Conservation (phyloP, 2,797 vertebrate genomes). For the Gorsachius magnificus region DNA sequence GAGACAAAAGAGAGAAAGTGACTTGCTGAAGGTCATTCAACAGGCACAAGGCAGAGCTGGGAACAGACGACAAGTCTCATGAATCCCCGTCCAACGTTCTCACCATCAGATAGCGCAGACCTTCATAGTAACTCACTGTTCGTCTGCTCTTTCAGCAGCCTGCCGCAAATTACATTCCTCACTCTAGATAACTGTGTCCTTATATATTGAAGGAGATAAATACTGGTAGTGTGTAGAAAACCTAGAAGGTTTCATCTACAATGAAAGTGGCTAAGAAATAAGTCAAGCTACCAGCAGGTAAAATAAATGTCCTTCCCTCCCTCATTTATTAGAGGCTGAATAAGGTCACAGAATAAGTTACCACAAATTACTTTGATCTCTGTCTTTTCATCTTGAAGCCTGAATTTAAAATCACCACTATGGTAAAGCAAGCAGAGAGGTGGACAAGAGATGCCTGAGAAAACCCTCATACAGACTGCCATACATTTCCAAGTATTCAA, state of each 20-base stretch:
- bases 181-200: not conserved
- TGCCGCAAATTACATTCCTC: slow-evolving; percentile 16
- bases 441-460: not conserved
- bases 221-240: not conserved
- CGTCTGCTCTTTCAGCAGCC: not conserved
- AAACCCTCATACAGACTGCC: not conserved
- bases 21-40: slow-evolving; percentile 47
- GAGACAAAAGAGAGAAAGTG: slow-evolving; percentile 33
- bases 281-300: not conserved
- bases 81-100: not conserved
- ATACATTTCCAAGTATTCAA: not conserved
- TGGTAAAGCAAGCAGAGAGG: not conserved
- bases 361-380: not conserved
- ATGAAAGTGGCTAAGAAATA: not conserved
- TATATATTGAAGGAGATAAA: not conserved
- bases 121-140: slow-evolving; percentile 49
- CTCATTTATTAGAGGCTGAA: not conserved
- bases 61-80: not conserved
- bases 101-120: not conserved
- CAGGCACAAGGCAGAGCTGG: not conserved
- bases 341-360: not conserved
- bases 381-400: not conserved
- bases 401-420: not conserved
- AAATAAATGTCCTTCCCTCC: not conserved
- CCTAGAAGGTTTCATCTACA: not conserved